A percentile compares a stretch with the other conserved stretches of the same genome.
These are phyloP conservation scores for Pipistrellus kuhlii DNA, from an alignment of 2,797 vertebrate genomes.

Conservation along the genomic window DNA sequence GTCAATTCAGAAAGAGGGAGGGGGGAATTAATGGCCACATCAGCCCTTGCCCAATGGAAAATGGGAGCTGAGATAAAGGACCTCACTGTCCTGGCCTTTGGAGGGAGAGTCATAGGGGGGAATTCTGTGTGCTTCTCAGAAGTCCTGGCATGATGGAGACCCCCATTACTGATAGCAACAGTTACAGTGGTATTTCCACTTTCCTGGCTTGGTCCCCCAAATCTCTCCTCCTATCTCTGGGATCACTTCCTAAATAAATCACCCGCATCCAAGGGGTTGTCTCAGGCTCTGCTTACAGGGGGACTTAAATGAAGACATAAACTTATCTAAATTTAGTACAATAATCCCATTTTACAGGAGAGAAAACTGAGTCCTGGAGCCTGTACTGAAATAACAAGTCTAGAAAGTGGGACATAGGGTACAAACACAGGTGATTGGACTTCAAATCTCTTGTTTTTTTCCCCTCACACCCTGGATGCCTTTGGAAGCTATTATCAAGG, in stretches of 20 bases:
- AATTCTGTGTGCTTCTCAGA: not conserved
- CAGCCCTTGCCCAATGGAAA: not conserved
- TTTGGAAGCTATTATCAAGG: not conserved
- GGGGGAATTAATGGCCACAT: too few species aligned
- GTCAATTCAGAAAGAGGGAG: not conserved
- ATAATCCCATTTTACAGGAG: not conserved
- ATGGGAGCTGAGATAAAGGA: not conserved
- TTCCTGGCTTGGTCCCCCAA: not conserved
- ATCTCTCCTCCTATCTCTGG: not conserved
- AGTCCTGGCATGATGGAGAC: not conserved
- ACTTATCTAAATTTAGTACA: not conserved
- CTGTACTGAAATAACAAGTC: not conserved
- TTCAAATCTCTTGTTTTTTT: not conserved
- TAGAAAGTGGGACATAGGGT: not conserved
- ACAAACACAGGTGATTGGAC: not conserved
- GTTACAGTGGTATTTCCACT: not conserved
- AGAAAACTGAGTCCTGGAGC: not conserved
- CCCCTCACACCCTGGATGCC: not conserved
- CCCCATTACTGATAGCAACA: not conserved
- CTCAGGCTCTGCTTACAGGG: not conserved
- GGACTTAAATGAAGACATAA: not conserved
- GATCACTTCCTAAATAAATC: not conserved
- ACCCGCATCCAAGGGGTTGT: not conserved
- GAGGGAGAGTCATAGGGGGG: not conserved
- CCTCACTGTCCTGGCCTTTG: not conserved